A percentile compares a stretch with the other conserved stretches of the same genome.
Conservation (phyloP, 2,113 vertebrate genomes). For the Gavialis gangeticus region DNA sequence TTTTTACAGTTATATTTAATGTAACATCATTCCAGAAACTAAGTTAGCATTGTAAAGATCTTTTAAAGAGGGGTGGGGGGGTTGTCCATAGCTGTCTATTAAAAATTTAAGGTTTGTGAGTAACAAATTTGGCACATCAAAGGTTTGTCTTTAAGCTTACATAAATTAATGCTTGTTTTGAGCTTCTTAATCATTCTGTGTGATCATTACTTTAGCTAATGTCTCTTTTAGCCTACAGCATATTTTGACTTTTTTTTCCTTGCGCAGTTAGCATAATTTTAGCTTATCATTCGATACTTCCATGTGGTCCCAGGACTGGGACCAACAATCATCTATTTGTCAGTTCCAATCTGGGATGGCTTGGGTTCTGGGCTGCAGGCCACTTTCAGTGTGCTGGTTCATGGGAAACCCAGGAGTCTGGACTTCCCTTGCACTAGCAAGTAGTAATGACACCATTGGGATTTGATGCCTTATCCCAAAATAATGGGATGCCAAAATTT, state of each 20-base stretch:
- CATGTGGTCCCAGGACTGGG: too few relatives aligned
- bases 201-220: background rate
- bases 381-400: too few relatives aligned
- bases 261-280: background rate
- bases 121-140: background rate
- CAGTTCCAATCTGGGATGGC: too few relatives aligned
- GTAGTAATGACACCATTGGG: too few relatives aligned
- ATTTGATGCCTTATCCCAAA: too few relatives aligned
- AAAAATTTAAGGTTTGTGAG: background rate
- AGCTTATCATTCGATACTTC: background rate
- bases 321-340: too few relatives aligned
- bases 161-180: background rate
- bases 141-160: background rate
- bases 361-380: too few relatives aligned
- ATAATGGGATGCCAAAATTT: too few relatives aligned
- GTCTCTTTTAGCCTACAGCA: background rate
- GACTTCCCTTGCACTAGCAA: too few relatives aligned
- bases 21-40: background rate
- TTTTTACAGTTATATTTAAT: accelerated
- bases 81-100: background rate
- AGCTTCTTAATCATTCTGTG: background rate
- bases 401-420: too few relatives aligned
- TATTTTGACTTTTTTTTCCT: background rate
- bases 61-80: background rate
- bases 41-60: background rate